Base-by-base conservation (phyloP, 2,797 vertebrate species). In the Agapornis canus region DNA sequence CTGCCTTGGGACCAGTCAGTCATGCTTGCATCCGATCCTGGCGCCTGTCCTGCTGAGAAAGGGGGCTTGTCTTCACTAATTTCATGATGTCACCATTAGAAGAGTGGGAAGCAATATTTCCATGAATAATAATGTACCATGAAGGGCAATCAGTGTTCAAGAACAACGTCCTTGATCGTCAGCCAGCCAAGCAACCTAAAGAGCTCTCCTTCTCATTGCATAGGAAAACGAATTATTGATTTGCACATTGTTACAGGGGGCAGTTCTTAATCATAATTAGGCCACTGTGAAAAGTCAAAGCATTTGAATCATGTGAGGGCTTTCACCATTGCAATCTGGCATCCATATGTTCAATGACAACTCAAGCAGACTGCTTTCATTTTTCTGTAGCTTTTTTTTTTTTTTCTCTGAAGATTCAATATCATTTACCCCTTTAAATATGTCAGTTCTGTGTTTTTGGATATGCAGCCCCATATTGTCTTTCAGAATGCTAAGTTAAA, bases 291-390 rank as follows among this genome's bases (percentile, higher is more conserved):
- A 94, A 92, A 96, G 94, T 88, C 94, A 86, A 91, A 94, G 92
- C 85, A 88, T 91, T 92, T 40, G 52, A 91, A 94, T 95, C 77
- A 94, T 86, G 35, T 6, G 3, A 94, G 43, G 70, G 70, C 59
- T 95, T 94, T 94, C 85, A 91, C 94, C 64, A 56, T 91, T 82
- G 82, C 91, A 96, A 94, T 97, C 96, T 97, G 96, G 95, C 51
- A 91, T 94, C 95, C 96, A 97, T 92, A 97, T 97, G 96, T 97
- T 94, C 82, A 48, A 86, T 65, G 89, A 88, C 87, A 94, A 88
- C 73, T 63, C 88, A 72, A 86, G 90, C 95, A 96, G 85, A 84
- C 52, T 94, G 95, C 80, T 96, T 96, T 94, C 90, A 96, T 96
- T 97, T 96, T 96, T 94, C 59, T 2, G 0, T n/a, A 59, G 19